A percentile compares a stretch with the other conserved stretches of the same genome.
Conservation (phyloP, 2,888 invertebrate genomes). For the Hypselothyrea guttata region DNA sequence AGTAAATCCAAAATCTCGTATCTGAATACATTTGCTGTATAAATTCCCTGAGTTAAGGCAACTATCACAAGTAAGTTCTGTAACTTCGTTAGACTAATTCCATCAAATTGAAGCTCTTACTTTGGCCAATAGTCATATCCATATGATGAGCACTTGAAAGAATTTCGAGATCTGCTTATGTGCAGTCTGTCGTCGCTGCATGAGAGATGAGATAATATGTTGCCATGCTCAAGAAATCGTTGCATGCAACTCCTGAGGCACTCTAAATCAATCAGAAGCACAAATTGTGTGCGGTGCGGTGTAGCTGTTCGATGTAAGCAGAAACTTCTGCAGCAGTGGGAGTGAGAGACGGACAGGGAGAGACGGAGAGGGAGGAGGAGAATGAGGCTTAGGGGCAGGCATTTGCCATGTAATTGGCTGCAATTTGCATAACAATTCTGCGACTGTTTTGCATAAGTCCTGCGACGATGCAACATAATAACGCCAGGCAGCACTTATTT, state of each 20-base stretch:
- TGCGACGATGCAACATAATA: slow-evolving; percentile 75
- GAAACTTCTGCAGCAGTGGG: background rate
- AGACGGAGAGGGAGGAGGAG: background rate
- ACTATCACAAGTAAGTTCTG: too few relatives aligned
- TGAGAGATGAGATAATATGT: background rate
- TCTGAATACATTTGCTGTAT: too few relatives aligned
- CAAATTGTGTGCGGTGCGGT: slow-evolving; percentile 53
- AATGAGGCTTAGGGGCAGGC: slow-evolving; percentile 43
- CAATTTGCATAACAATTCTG: slow-evolving; percentile 79
- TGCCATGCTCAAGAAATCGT: background rate
- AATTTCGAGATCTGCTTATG: too few relatives aligned
- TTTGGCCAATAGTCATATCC: too few relatives aligned
- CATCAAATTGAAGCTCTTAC: too few relatives aligned
- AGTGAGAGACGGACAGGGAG: background rate
- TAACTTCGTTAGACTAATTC: too few relatives aligned
- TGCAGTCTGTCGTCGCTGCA: too few relatives aligned
- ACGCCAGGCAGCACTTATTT: slow-evolving; percentile 69
- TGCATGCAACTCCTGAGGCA: background rate
- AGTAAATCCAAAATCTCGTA: too few relatives aligned
- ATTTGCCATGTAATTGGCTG: slow-evolving; percentile 75
- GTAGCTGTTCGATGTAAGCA: slow-evolving; percentile 36
- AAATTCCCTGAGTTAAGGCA: too few relatives aligned
- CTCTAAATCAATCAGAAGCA: slow-evolving; percentile 31
- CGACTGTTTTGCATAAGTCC: slow-evolving; percentile 74
- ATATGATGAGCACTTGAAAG: too few relatives aligned